Percentiles rank a stretch among this genome's conserved stretches.
Conservation (phyloP, 2,888 invertebrate genomes). For the Xanthia icteritia region DNA sequence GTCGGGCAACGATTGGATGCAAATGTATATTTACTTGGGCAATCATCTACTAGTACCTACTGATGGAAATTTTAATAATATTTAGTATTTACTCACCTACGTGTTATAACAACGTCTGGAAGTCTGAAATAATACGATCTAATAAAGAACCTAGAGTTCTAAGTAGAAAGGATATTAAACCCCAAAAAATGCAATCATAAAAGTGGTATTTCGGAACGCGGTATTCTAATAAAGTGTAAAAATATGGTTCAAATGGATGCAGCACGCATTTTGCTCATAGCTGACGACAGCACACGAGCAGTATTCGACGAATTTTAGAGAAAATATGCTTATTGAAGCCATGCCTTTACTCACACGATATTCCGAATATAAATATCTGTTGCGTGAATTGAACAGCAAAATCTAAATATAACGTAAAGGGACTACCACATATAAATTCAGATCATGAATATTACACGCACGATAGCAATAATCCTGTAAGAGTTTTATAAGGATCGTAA, state of each 20-base stretch:
- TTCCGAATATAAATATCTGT: slow-evolving; percentile 48
- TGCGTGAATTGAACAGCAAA: slow-evolving; percentile 27
- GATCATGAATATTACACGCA: slow-evolving; percentile 57
- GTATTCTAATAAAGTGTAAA: slow-evolving; percentile 34
- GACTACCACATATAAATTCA: slow-evolving; percentile 44
- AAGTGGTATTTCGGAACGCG: slow-evolving; percentile 1
- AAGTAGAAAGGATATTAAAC: background rate
- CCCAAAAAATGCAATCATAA: slow-evolving; percentile 3
- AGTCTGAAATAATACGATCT: slow-evolving; percentile 5
- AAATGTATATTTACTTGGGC: slow-evolving; percentile 55
- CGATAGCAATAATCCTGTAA: slow-evolving; percentile 60
- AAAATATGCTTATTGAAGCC: slow-evolving; percentile 42
- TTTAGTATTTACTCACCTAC: background rate
- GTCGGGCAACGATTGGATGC: slow-evolving; percentile 51
- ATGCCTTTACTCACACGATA: slow-evolving; percentile 37
- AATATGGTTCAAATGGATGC: slow-evolving; percentile 46
- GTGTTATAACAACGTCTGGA: background rate
- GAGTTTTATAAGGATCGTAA: slow-evolving; percentile 64
- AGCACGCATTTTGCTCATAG: slow-evolving; percentile 38
- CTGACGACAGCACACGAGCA: slow-evolving; percentile 22
- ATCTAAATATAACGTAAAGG: slow-evolving; percentile 46
- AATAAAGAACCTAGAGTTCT: background rate
- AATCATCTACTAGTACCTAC: slow-evolving; percentile 25
- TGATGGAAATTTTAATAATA: slow-evolving; percentile 12
- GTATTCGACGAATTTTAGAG: slow-evolving; percentile 45